Conservation (phyloP, 2,888 invertebrate species). For the Camponotus fellah region DNA sequence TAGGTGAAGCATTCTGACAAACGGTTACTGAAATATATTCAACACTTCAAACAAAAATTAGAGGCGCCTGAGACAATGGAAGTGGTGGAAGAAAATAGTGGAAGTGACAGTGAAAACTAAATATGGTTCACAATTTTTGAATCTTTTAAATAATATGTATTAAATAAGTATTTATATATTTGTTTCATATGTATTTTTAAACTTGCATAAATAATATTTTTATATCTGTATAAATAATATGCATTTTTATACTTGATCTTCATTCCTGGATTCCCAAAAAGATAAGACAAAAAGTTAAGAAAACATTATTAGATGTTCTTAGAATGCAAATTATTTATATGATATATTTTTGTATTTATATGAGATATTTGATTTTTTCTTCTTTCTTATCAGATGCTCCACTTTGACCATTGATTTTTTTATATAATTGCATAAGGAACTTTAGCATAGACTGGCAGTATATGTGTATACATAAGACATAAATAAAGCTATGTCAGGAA, state of each 20-base stretch:
- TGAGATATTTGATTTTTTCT: too few relatives aligned
- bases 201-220: background rate
- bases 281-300: background rate
- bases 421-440: too few relatives aligned
- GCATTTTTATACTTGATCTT: background rate
- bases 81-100: background rate
- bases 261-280: background rate
- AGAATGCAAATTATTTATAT: too few relatives aligned
- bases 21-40: slow-evolving; percentile 70
- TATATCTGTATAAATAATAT: background rate
- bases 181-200: too few relatives aligned
- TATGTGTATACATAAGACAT: too few relatives aligned
- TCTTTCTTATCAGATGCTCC: too few relatives aligned
- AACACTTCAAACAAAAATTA: slow-evolving; percentile 72
- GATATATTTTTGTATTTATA: too few relatives aligned
- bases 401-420: too few relatives aligned
- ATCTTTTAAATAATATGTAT: background rate
- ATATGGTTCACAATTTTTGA: background rate
- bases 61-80: slow-evolving; percentile 21
- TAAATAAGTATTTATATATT: too few relatives aligned
- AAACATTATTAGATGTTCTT: too few relatives aligned
- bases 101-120: slow-evolving; percentile 50
- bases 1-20: slow-evolving; percentile 71
- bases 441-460: too few relatives aligned
- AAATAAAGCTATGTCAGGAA: too few relatives aligned